These are phyloP conservation scores for Scomber colias DNA, from an alignment of 2,113 vertebrate species.

Conservation along the genomic window DNA sequence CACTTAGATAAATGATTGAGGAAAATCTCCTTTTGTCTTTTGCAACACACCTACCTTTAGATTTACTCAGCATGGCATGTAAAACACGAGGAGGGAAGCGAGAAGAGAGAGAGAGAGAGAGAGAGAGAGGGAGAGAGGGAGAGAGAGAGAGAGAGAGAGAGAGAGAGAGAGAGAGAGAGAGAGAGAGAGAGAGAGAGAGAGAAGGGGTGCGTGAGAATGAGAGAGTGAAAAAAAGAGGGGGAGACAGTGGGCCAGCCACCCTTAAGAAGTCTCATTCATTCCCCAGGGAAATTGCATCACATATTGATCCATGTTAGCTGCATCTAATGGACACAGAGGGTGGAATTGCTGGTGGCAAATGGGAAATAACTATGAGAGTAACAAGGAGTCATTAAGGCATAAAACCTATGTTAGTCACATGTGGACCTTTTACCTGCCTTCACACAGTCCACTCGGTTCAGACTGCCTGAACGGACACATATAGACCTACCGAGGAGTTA, in stretches of 20 bases:
- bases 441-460: slow-evolving; percentile 38
- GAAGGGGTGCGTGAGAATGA: not conserved
- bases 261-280: slow-evolving; percentile 59
- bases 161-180: no score
- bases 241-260: slow-evolving; percentile 44
- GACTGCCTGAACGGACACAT: slow-evolving; percentile 6
- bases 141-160: not conserved
- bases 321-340: slow-evolving; percentile 75
- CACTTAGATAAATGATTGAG: slow-evolving; percentile 61
- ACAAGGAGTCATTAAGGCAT: slow-evolving; percentile 82
- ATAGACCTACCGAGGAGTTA: slow-evolving; percentile 8
- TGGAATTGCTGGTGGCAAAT: slow-evolving; percentile 72
- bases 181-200: not conserved
- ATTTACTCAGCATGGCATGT: slow-evolving; percentile 36
- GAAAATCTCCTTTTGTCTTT: slow-evolving; percentile 41
- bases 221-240: slow-evolving; percentile 16
- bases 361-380: slow-evolving; percentile 78
- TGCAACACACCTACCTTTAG: slow-evolving; percentile 40
- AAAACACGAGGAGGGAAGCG: not conserved
- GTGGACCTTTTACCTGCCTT: slow-evolving; percentile 72
- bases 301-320: slow-evolving; percentile 74
- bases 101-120: not conserved
- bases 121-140: no score
- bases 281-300: slow-evolving; percentile 77
- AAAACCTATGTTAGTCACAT: slow-evolving; percentile 72